These are phyloP conservation scores for Clavelina lepadiformis DNA, from an alignment of 23 tunicate species.

Conservation along the genomic window DNA sequence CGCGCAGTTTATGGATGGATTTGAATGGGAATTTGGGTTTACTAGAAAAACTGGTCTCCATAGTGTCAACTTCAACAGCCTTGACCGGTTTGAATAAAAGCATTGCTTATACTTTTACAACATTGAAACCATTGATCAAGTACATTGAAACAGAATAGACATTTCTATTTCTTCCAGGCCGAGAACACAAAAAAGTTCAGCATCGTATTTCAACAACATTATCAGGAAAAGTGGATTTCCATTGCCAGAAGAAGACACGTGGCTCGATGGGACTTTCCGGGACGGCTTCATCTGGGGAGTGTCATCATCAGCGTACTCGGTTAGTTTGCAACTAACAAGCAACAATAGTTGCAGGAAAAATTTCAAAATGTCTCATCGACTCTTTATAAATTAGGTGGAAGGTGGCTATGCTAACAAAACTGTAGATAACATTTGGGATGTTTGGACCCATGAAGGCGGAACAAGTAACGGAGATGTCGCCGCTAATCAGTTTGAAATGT, in stretches of 20 bases:
- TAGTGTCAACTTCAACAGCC: conserved; percentile 40
- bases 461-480: conserved; percentile 11
- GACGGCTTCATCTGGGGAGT: conserved; percentile 61
- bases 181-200: conserved; percentile 50
- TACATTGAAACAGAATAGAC: not conserved
- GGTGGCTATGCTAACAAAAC: conserved; percentile 22
- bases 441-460: conserved; percentile 8
- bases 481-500: conserved; percentile 11
- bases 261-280: conserved; percentile 38
- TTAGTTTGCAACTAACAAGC: conserved; percentile 7
- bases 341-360: no score
- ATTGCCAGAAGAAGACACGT: conserved; percentile 3
- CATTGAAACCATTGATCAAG: not conserved
- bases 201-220: conserved; percentile 16
- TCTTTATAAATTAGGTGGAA: no score
- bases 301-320: conserved; percentile 42
- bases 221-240: conserved; percentile 30
- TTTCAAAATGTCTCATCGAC: no score
- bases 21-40: conserved; percentile 80
- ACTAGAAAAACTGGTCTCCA: conserved; percentile 44
- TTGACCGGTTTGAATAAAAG: conserved; percentile 48
- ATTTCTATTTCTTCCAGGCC: conserved; percentile 26
- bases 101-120: not conserved
- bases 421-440: conserved; percentile 27
- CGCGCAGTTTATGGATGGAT: conserved; percentile 57